These are phyloP conservation scores for Dipodomys spectabilis DNA, from an alignment of 2,113 vertebrate species.

Conservation along the genomic window DNA sequence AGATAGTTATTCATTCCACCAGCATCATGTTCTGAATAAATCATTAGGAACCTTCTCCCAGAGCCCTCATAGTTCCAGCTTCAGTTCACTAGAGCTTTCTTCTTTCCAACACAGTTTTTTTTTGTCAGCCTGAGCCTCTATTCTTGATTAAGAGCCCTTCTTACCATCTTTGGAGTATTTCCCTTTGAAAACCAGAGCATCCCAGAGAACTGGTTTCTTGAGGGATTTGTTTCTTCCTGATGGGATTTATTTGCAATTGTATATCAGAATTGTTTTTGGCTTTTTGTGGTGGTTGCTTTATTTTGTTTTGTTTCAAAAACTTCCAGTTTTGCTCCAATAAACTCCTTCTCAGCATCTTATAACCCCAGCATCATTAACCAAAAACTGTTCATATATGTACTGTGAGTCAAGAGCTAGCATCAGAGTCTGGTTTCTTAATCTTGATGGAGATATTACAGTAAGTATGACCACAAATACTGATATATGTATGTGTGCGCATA, in stretches of 20 bases:
- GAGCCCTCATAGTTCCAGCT: background rate
- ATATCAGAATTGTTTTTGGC: slow-evolving; percentile 28
- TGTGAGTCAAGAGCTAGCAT: background rate
- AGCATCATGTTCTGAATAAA: slow-evolving; percentile 34
- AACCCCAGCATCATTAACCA: background rate
- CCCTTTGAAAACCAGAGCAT: slow-evolving; percentile 53
- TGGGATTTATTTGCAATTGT: slow-evolving; percentile 57
- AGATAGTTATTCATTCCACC: background rate
- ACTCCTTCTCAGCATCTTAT: slow-evolving; percentile 4
- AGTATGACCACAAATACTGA: background rate
- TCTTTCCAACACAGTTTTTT: slow-evolving; percentile 33
- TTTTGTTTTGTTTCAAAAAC: background rate
- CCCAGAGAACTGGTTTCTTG: slow-evolving; percentile 45
- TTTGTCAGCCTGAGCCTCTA: slow-evolving; percentile 1
- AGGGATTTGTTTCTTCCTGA: slow-evolving; percentile 33
- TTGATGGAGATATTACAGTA: background rate
- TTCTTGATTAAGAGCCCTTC: slow-evolving; percentile 51
- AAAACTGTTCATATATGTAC: background rate
- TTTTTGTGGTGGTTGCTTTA: background rate
- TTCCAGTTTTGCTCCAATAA: slow-evolving; percentile 24
- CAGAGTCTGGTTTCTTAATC: background rate
- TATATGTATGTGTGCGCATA: background rate
- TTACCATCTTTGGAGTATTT: slow-evolving; percentile 66
- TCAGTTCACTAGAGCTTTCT: slow-evolving; percentile 26
- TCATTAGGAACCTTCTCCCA: background rate